Conservation (phyloP, 2,888 invertebrate species). For the Eilema depressum region DNA sequence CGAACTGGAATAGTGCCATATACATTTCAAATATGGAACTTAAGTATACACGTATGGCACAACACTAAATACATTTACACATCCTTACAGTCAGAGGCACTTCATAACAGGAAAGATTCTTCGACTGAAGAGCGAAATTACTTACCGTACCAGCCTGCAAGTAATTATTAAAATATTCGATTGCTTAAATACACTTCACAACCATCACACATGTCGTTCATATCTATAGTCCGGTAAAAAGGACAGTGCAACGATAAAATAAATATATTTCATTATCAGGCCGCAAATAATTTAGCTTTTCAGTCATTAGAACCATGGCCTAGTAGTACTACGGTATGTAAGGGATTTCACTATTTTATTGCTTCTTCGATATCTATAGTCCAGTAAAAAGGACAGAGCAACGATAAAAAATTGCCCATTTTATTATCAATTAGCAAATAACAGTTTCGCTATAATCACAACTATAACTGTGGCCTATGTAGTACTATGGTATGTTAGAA, state of each 20-base stretch:
- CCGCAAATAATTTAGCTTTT: constrained; percentile 50
- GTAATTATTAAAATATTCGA: not conserved
- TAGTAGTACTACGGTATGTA: constrained; percentile 32
- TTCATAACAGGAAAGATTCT: constrained; percentile 52
- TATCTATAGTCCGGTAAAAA: constrained; percentile 3
- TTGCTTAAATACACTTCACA: not conserved
- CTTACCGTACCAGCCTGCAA: not conserved
- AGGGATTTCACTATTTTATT: constrained; percentile 42
- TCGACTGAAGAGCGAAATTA: constrained; percentile 45
- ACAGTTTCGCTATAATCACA: constrained; percentile 5
- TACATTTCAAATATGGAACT: constrained; percentile 50
- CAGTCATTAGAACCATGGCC: constrained; percentile 35
- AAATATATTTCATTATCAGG: constrained; percentile 29
- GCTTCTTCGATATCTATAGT: constrained; percentile 40
- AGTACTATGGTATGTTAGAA: constrained; percentile 37
- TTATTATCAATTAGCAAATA: not conserved
- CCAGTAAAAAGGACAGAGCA: constrained; percentile 20
- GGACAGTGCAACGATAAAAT: constrained; percentile 2
- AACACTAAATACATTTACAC: constrained; percentile 57
- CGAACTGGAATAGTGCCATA: constrained; percentile 54
- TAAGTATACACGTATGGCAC: constrained; percentile 66
- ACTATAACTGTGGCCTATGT: constrained; percentile 26
- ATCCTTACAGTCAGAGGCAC: constrained; percentile 75
- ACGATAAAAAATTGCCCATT: constrained; percentile 14
- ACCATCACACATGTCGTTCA: not conserved